These are phyloP conservation scores for Tenthredo scrophulariae DNA, from an alignment of 2,888 invertebrate species.

Conservation along the genomic window DNA sequence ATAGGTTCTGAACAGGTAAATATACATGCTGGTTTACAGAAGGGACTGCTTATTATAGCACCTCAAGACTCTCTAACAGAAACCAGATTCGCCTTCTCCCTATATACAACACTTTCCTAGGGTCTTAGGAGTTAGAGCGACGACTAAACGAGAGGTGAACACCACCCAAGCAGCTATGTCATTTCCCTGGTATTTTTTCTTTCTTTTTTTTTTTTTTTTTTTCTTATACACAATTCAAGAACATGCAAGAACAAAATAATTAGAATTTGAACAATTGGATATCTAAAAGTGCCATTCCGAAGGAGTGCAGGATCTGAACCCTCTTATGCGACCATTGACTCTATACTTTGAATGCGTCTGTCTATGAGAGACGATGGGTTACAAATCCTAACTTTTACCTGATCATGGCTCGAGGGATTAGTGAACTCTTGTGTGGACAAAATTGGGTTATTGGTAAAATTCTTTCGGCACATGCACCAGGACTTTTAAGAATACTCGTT, in stretches of 20 bases:
- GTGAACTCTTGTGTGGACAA: not conserved
- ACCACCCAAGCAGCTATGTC: not conserved
- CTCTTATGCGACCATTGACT: not conserved
- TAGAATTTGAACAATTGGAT: not conserved
- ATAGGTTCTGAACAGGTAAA: not conserved
- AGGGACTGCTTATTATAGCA: slow-evolving; percentile 1
- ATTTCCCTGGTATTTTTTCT: not conserved
- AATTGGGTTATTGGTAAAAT: not conserved
- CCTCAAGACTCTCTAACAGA: slow-evolving; percentile 1
- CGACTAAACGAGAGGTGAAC: not conserved
- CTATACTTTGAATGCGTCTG: not conserved
- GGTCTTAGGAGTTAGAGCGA: not conserved
- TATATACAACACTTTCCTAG: not conserved
- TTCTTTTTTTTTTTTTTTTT: no score
- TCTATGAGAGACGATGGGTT: not conserved
- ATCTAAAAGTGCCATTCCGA: not conserved
- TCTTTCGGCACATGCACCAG: not conserved
- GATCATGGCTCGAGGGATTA: not conserved
- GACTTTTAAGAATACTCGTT: no score
- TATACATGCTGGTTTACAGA: not conserved
- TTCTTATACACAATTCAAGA: not conserved
- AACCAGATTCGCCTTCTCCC: slow-evolving; percentile 33
- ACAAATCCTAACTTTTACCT: not conserved
- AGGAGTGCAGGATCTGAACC: not conserved
- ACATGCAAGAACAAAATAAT: not conserved